These are phyloP conservation scores for Poecilia velifera DNA, from an alignment of 2,797 vertebrate species.

Conservation along the genomic window DNA sequence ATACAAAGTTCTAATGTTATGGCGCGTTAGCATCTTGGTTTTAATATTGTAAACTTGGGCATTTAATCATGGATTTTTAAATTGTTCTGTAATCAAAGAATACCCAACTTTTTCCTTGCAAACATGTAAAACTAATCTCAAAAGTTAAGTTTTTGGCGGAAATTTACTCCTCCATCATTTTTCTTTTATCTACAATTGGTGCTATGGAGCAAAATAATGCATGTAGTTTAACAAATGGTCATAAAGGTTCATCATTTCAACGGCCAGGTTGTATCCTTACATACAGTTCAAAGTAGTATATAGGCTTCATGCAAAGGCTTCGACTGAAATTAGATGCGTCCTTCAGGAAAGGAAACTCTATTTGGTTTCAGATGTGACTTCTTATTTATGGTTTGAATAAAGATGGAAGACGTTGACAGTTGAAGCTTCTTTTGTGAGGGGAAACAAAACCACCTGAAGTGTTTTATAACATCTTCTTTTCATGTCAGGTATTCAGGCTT, in stretches of 20 bases:
- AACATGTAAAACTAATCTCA: background rate
- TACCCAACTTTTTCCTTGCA: background rate
- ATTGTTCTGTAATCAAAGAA: background rate
- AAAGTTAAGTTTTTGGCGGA: background rate
- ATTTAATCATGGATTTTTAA: background rate
- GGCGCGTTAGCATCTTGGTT: background rate
- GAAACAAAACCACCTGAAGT: background rate
- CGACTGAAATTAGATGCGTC: slow-evolving; percentile 1
- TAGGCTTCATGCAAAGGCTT: background rate
- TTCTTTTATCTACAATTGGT: slow-evolving; percentile 19
- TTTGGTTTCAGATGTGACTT: background rate
- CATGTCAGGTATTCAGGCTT: slow-evolving; percentile 26
- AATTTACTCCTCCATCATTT: slow-evolving; percentile 8
- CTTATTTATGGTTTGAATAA: background rate
- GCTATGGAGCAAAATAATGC: slow-evolving; percentile 12
- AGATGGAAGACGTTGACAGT: background rate
- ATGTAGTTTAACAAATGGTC: slow-evolving; percentile 17
- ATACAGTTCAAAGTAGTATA: slow-evolving; percentile 10
- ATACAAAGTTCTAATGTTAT: background rate
- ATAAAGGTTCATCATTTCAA: slow-evolving; percentile 31
- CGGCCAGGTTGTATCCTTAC: slow-evolving; percentile 17
- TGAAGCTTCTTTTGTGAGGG: background rate
- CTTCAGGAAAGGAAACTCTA: slow-evolving; percentile 24
- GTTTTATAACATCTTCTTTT: slow-evolving; percentile 1
- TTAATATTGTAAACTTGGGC: background rate